These are phyloP conservation scores for Plectrocnemia conspersa DNA, from an alignment of 1,140 invertebrate species.

Conservation along the genomic window DNA sequence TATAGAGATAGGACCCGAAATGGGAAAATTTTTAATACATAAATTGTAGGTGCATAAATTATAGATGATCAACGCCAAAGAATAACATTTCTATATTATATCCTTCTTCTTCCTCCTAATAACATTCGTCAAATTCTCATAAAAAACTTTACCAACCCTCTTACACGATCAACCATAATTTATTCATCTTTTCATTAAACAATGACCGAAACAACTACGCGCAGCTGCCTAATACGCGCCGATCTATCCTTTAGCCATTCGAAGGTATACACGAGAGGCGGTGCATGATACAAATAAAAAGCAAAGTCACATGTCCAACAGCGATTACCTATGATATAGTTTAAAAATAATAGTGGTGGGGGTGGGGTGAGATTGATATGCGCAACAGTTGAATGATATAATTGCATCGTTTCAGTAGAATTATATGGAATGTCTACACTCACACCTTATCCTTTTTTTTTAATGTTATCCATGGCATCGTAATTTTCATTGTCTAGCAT, in stretches of 20 bases:
- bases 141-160: slow-evolving; percentile 34
- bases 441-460: slow-evolving; percentile 28
- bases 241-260: neutral
- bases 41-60: slow-evolving; percentile 37
- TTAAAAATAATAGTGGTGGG: too few relatives aligned
- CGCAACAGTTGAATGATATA: too few relatives aligned
- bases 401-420: slow-evolving; percentile 26
- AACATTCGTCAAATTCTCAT: slow-evolving; percentile 31
- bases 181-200: slow-evolving; percentile 25
- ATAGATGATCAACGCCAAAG: slow-evolving; percentile 35
- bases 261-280: neutral
- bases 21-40: slow-evolving; percentile 35
- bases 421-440: slow-evolving; percentile 35
- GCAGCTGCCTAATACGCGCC: slow-evolving; percentile 30
- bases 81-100: slow-evolving; percentile 36
- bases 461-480: slow-evolving; percentile 33
- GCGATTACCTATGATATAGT: too few relatives aligned
- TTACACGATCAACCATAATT: slow-evolving; percentile 25
- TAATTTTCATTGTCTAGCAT: slow-evolving; percentile 33
- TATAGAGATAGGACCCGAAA: slow-evolving; percentile 35
- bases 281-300: slow-evolving; percentile 17
- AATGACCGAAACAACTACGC: slow-evolving; percentile 25
- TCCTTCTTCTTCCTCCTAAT: slow-evolving; percentile 32
- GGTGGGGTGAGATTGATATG: too few relatives aligned
- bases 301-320: slow-evolving; percentile 5